phyloP scores from a whole-genome alignment of 2,888 invertebrate species.

The Eubasilissa splendida region DNA sequence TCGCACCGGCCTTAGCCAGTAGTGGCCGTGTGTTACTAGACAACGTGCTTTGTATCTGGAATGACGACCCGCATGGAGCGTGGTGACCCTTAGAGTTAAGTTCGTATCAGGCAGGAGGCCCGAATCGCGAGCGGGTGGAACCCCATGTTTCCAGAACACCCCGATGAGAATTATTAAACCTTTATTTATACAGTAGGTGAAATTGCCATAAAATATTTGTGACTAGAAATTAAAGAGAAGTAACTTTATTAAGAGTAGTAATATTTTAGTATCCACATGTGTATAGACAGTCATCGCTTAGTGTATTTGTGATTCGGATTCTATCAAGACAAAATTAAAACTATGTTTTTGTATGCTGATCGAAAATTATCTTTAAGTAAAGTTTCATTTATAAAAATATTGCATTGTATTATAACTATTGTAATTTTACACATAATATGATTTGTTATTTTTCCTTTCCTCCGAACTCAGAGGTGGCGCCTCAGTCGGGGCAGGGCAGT shows the following conservation, averaged over 20 bases:
- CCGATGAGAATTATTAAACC: constrained; percentile 50
- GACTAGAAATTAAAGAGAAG: constrained; percentile 54
- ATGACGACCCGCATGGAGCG: background rate
- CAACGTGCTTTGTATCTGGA: background rate
- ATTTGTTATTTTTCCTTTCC: constrained; percentile 18
- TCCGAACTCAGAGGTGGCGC: too few species aligned
- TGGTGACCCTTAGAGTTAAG: background rate
- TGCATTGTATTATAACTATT: constrained; percentile 56
- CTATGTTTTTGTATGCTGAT: constrained; percentile 56
- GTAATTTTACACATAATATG: constrained; percentile 53
- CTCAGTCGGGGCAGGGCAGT: too few species aligned
- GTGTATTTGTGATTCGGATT: constrained; percentile 57
- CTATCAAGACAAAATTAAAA: constrained; percentile 49
- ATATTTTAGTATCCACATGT: constrained; percentile 55
- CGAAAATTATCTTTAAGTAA: constrained; percentile 46
- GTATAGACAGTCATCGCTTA: constrained; percentile 57
- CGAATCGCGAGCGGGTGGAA: too few species aligned
- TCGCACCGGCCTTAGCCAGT: too few species aligned
- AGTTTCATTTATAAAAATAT: constrained; percentile 53
- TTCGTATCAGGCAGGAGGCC: background rate
- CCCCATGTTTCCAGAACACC: background rate
- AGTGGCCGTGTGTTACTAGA: too few species aligned
- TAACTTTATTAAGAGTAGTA: constrained; percentile 54
- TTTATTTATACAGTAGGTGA: constrained; percentile 48
- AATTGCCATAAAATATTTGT: constrained; percentile 58